Conservation (phyloP, 2,888 invertebrate genomes). For the Sipha maydis region DNA sequence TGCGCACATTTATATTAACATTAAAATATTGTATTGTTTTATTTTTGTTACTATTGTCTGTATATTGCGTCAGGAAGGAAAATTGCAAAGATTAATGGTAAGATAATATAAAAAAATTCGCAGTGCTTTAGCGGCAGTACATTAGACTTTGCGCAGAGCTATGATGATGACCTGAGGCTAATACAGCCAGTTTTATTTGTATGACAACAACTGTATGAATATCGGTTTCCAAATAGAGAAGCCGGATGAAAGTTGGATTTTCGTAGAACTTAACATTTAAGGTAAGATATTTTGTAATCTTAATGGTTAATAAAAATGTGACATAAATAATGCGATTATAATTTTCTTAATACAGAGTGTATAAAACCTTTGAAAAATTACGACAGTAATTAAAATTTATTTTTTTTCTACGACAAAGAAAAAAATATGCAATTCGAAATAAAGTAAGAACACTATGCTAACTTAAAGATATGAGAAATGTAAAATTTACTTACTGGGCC, state of each 20-base stretch:
- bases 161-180: neutral
- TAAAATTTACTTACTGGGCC: no score
- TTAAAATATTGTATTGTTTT: neutral
- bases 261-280: neutral
- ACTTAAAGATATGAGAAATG: no score
- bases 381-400: no score
- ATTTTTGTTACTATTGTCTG: neutral
- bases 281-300: neutral
- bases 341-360: no score
- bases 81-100: neutral
- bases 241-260: no score
- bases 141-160: neutral
- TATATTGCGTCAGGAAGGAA: neutral
- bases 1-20: no score
- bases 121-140: neutral
- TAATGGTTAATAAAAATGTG: neutral
- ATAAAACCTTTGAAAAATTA: no score
- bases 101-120: neutral
- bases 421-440: no score
- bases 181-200: no score
- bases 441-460: no score
- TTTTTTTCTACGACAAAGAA: no score
- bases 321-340: neutral
- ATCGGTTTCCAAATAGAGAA: neutral
- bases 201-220: neutral